Base-by-base conservation (phyloP, 2,888 invertebrate genomes). In the Subacronicta megacephala region DNA sequence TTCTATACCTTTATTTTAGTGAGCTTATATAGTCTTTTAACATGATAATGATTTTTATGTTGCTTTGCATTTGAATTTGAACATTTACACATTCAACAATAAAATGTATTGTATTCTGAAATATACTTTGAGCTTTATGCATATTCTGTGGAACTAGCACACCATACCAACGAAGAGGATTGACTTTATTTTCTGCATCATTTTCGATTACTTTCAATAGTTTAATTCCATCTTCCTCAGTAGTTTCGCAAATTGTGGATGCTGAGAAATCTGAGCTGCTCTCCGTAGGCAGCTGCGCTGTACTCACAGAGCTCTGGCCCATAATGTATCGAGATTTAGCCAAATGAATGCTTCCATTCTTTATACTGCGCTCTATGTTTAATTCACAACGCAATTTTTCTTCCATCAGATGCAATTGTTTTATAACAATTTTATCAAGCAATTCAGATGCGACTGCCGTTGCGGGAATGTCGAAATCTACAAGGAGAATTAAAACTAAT, bases 121-220 rank as follows among this genome's bases (percentile, higher is more conserved):
- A 98, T 75, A 96, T 95, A 49, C 94, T 95, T 81, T 97, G 97
- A 0, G 98, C 97, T 69, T 94, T 95, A 75, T 96, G 95, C 78
- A 98, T 90, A 81, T 96, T 96, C 78, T 96, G 96, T 0, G 98
- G 98, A 0, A 98, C 97, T 31, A 98, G 88, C 35, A 98, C 95
- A 10, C 98, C 98, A 92, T 98, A 98, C 98, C 98, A 98, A 66
- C 95, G 96, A 26, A 98, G 84, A 0, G 98, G 98, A 84, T 98
- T 95, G 33, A 83, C 88, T 44, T 77, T 89, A 43, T 84, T 80
- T 15, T 85, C 84, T 13, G 78, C 72, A 52, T 79, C 76, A 64
- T 83, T 89, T 55, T 92, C 88, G 43, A 85, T 58, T 3, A 90
- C 76, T 66, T 87, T 87, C 87, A 77, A 91, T 78, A 82, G 94